Base-by-base conservation (phyloP, 2,113 vertebrate genomes). In the Camelus bactrianus region DNA sequence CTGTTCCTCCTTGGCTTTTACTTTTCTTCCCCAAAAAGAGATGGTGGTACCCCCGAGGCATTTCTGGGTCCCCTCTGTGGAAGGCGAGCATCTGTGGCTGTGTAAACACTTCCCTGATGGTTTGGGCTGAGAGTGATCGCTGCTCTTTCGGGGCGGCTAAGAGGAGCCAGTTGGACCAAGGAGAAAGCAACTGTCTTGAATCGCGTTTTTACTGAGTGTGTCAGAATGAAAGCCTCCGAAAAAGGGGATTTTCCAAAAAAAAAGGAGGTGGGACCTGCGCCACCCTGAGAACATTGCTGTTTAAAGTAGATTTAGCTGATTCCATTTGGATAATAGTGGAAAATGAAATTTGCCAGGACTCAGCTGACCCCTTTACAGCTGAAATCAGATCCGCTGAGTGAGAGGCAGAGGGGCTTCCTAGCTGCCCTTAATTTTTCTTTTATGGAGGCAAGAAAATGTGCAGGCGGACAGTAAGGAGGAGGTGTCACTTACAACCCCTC, bases 281-380 rank as follows among this genome's bases (percentile, higher is more conserved):
- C n/a, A 12, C 28, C 14, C 12, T 8, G 6, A 79, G 84, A 92
- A 28, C 3, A 12, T 67, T 35, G 94, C 7, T 48, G 84, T 69
- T 81, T 28, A 85, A 82, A 69, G 65, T 62, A 28, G 64, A 65
- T 72, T 62, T 30, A 87, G 95, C 87, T 50, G 35, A 14, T 48
- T 69, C 69, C 54, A 6, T 69, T 46, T 54, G 64, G 69, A 54
- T 91, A 42, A 32, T 5, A 38, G 88, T 62, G 85, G 80, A 70
- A 92, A 83, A 48, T 94, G 50, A 81, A 38, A 54, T 30, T 50
- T 90, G 64, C 79, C 54, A 83, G 76, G 35, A 46, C 54, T 58
- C 69, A 6, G n/a, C 67, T 67, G 79, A n/a, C 79, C 62, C 35
- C 83, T 80, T 77, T 24, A 65, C 20, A 26, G 6, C 32, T 58